Evolutionary conservation across 2,113 vertebrate species (phyloP), one percentile per base, ranked within the genome.

Genomic region (Macaca mulatta): DNA sequence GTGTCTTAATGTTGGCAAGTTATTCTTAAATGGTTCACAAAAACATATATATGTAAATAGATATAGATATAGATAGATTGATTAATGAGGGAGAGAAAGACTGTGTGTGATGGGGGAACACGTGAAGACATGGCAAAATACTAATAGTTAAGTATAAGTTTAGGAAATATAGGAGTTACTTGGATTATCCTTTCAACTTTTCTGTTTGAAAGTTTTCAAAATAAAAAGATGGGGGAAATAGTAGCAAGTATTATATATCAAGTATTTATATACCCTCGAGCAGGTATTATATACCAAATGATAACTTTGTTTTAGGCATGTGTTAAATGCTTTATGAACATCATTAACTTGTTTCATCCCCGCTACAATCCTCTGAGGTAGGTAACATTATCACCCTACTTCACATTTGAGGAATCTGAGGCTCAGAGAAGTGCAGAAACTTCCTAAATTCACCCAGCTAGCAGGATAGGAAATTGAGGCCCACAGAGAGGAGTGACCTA

Each of bases 161-260:
- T 77, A 81, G 64, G 69, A 79, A 78, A 90, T 40, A 94, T 25
- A 70, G 22, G 45, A 79, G 70, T 61, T 72, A 81, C 70, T 72
- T 70, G n/a, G 30, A 69, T 38, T 86, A 55, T 55, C 80, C 6
- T 67, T 83, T n/a, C 27, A 89, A 61, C 18, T 90, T 94, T 83
- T 94, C 43, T 82, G n/a, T 43, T 88, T 61, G 55, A 90, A 89
- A 90, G 64, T 50, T 59, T 94, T 64, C 23, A 57, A 90, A 90
- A 61, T 30, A 80, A 85, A 90, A 89, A 74, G n/a, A 35, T 72
- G 74, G 20, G 35, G 52, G 35, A 61, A 82, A 69, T 48, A 22
- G 55, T 79, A 81, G 4, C 16, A 89, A 23, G 12, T 64, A n/a
- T 50, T 50, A 43, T 69, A 10, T 86, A 83, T 38, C 1, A n/a